Evolutionary conservation across 2,797 vertebrate genomes (phyloP), one percentile per base, ranked within the genome.

Genomic region (Diplodus sargus): DNA sequence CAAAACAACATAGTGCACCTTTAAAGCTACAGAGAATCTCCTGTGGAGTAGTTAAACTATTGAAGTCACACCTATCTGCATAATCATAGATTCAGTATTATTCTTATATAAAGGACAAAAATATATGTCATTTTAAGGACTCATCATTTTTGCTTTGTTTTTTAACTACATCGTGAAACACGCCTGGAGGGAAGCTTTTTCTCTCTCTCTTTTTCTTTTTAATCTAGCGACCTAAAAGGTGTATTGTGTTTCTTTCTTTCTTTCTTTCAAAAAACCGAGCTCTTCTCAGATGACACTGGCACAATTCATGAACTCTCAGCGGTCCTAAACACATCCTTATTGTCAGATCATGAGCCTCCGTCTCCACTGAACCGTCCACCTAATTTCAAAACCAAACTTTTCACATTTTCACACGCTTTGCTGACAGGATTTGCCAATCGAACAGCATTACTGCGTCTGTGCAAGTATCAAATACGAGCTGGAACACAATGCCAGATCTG

Each of bases 241-340:
- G 16, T 71, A 75, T 85, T 83, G 25, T 74, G 11, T 87, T 70
- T 76, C 79, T 39, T 70, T 75, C 5, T 25, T 60, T 28, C 48
- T 70, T 67, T 81, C 39, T 25, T 25, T 25, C 25, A 25, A 49
- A 61, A 48, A 7, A 23, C 1, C 2, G 4, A 18, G 1, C 23
- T 67, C 65, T 61, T 8, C 80, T 88, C 81, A 72, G 0, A 67
- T 89, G 51, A 82, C 87, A 64, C 28, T 5, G 28, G 42, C 43
- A 22, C 52, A 48, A 47, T 65, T 16, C 3, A 64, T 25, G 17
- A 59, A 67, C 18, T 63, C 45, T 9, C 60, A 63, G 34, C 22
- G 3, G 4, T 30, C 49, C 18, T 4, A 23, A 43, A 25, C 16
- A 18, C 52, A 16, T 61, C 61, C 28, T 34, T 12, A 48, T 14